Evolutionary conservation across 2,113 vertebrate species (phyloP), one percentile per base, ranked within the genome.

Genomic region (Alaudala cheleensis): DNA sequence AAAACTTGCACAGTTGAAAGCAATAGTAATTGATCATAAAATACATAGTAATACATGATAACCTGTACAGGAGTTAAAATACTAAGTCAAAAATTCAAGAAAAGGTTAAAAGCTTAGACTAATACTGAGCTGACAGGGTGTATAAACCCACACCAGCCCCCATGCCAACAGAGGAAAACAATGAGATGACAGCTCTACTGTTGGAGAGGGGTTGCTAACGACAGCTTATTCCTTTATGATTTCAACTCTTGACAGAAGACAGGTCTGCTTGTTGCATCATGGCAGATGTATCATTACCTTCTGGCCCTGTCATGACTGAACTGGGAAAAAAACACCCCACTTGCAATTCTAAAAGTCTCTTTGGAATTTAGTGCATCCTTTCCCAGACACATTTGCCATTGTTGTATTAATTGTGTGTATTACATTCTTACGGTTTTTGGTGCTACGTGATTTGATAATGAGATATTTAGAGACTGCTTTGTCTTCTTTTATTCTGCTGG

Each of bases 171-270:
- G 96, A 98, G 93, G 97, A 97, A 98, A 98, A 98, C 98, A 98
- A 95, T 90, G 95, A 98, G 97, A 94, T 99, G 99, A 99, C 98
- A 99, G 99, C 98, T 99, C 97, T 96, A 98, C 98, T 98, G 98
- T 98, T 98, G 98, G 98, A 98, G 98, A 98, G 97, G 97, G 97
- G 97, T 98, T 98, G 98, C 98, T 99, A 99, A 98, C 90, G 98
- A 99, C 98, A 99, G 98, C 98, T 99, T 99, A 98, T 99, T 99
- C 98, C 98, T 99, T 99, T 98, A 99, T 99, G 98, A 99, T 99
- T 99, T 99, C 98, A 98, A 94, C 97, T 98, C 97, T 97, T 99
- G 99, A 99, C 98, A 99, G 98, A 98, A 98, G 98, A 99, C 99
- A 99, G 98, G 98, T 98, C 98, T 98, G 98, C 98, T 98, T 98